Evolutionary conservation across 2,888 invertebrate genomes (phyloP), one percentile per base, ranked within the genome.

Genomic region (Lampropteryx suffumata): DNA sequence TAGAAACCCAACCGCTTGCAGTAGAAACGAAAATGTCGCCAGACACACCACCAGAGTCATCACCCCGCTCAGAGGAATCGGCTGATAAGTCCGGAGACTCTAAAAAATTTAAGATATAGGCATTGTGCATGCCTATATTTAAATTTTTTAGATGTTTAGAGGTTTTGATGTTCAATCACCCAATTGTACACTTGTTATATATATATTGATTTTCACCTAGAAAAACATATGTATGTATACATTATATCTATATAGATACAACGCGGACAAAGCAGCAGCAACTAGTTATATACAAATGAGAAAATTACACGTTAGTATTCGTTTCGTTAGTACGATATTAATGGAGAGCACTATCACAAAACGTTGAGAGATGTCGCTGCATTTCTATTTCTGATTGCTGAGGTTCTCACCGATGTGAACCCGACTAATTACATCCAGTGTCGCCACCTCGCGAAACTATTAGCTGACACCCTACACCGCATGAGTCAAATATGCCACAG

Each of bases 61-160:
- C 91, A 29, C 83, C 85, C 39, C 57, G 93, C 70, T 73, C 92
- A 64, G 88, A 87, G 2, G 84, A 85, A 61, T 88, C 88, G 1
- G 87, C 82, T 55, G 95, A 95, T 69, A 95, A 95, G 75, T 95
- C 95, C 1, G 96, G 95, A 0, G 96, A 96, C 79, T 96, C 95
- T n/a, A n/a, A n/a, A n/a, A n/a, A n/a, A n/a, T n/a, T n/a, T n/a
- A n/a, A n/a, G n/a, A n/a, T n/a, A n/a, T n/a, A n/a, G n/a, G n/a
- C n/a, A n/a, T n/a, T n/a, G n/a, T n/a, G n/a, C n/a, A n/a, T n/a
- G n/a, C n/a, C n/a, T n/a, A n/a, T n/a, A n/a, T n/a, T n/a, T n/a
- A n/a, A n/a, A n/a, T n/a, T n/a, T n/a, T n/a, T n/a, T n/a, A n/a
- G n/a, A n/a, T n/a, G n/a, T n/a, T n/a, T n/a, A n/a, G n/a, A n/a